Base-by-base conservation (phyloP, 2,888 invertebrate genomes). In the Achlya flavicornis region DNA sequence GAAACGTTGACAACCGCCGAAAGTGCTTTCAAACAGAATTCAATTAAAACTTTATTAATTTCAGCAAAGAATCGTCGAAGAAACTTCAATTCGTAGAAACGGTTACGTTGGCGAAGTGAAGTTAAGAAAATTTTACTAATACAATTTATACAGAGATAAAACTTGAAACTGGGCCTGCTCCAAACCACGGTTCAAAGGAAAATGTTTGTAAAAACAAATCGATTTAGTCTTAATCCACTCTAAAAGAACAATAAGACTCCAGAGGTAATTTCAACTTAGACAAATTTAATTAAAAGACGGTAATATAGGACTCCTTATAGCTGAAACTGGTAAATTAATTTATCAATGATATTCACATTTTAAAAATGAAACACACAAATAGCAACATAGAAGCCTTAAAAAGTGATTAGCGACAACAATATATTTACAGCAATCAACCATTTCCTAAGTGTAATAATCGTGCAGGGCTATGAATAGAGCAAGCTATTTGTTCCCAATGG, bases 1-100 rank as follows among this genome's bases (percentile, higher is more conserved):
- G 10, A 53, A 19, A 70, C 69, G 79, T 83, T 84, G 83, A 84
- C 86, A 87, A 85, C 83, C 70, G 74, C 78, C 80, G 75, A 85
- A 88, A 87, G 89, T 87, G 82, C 87, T 88, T 83, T 85, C 81
- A 77, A 80, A 84, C 87, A 79, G 83, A 85, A 91, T 92, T 91
- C 90, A 91, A 92, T 92, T 93, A 91, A 93, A 93, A 89, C 90
- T 93, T 92, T 90, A 92, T 91, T 91, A 90, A 92, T 92, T 90
- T 89, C 41, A 83, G 84, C 85, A 86, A 88, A 88, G 90, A 89
- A 89, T 87, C 85, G 83, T 77, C 83, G 81, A 84, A 85, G 85
- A 80, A 83, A 86, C 83, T 88, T 84, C 80, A 83, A 87, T 86
- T 86, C 83, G 81, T 72, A 80, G 87, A 87, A 88, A 88, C 85